Base-by-base conservation (phyloP, 2,797 vertebrate species). In the Falco berigora region DNA sequence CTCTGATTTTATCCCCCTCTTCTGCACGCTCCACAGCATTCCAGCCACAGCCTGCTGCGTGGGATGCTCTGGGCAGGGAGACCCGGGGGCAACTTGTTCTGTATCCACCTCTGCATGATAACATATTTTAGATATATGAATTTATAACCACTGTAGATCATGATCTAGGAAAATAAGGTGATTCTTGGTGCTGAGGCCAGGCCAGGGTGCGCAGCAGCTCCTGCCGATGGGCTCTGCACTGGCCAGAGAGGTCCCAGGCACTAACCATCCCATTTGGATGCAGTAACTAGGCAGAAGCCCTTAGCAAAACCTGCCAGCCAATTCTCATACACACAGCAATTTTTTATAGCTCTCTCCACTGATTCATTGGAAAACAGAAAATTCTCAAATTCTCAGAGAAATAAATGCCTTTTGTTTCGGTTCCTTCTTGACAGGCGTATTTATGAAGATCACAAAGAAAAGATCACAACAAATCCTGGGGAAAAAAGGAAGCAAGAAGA, bases 381-480 rank as follows among this genome's bases (percentile, higher is more conserved):
- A 78, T 78, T 58, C 73, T 86, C 66, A 47, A 11, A 62, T 92
- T 93, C 83, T 59, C n/a, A 22, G 34, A 34, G 62, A 95, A 93
- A 85, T 84, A 88, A 93, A 55, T 32, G 80, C 47, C 83, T 93
- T 93, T 94, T 94, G 55, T 95, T 96, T 93, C 13, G 1, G 55
- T 87, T 86, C 83, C 74, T 82, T 42, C 88, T 90, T 91, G 92
- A 89, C 93, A 92, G 92, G 74, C 27, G 4, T 88, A 78, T 96
- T 96, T 95, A 76, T 82, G 83, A 38, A 79, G 94, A 94, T 95
- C 86, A 95, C 94, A 93, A 96, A 95, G 88, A 72, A 75, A 78
- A 84, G 56, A 95, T 88, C 92, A 94, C 73, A 94, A 95, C 82
- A 93, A 62, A 86, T 34, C 76, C 82, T 28, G 63, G 85, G 75